These are phyloP conservation scores for Eupithecia abbreviata DNA, from an alignment of 2,888 invertebrate genomes.

Conservation along the genomic window DNA sequence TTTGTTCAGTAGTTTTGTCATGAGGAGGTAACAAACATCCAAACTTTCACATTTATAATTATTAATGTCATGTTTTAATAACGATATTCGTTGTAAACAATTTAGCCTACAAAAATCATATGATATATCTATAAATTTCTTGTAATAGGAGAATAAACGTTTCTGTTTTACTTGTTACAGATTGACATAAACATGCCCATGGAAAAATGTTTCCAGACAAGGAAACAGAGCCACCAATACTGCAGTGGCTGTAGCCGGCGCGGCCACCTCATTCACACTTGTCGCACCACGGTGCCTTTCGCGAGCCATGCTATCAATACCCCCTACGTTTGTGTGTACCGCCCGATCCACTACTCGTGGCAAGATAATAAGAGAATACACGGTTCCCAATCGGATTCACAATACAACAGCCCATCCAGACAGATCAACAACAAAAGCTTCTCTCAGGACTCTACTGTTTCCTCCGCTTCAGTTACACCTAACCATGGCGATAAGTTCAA, in stretches of 20 bases:
- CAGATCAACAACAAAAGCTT: slow-evolving; percentile 34
- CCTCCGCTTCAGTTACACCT: slow-evolving; percentile 29
- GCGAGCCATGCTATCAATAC: slow-evolving; percentile 71
- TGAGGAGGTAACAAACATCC: background rate
- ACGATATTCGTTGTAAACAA: background rate
- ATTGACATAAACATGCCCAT: slow-evolving; percentile 70
- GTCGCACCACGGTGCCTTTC: slow-evolving; percentile 69
- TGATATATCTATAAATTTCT: background rate
- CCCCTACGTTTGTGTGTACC: slow-evolving; percentile 69
- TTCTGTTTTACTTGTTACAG: slow-evolving; percentile 57
- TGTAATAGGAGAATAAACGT: background rate
- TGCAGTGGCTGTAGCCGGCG: slow-evolving; percentile 84
- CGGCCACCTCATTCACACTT: slow-evolving; percentile 79
- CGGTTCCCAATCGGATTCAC: background rate
- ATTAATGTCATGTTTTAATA: no score
- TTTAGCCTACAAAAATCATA: background rate
- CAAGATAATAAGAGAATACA: slow-evolving; percentile 29
- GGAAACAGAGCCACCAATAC: slow-evolving; percentile 64
- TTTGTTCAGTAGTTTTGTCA: background rate
- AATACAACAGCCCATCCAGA: background rate
- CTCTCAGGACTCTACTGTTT: slow-evolving; percentile 44
- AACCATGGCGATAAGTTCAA: slow-evolving; percentile 53
- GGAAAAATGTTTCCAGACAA: slow-evolving; percentile 62
- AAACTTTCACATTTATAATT: background rate
- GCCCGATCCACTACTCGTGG: slow-evolving; percentile 51